Conservation (phyloP, 64 coral and sea anemone genomes). For the Orbicella faveolata region DNA sequence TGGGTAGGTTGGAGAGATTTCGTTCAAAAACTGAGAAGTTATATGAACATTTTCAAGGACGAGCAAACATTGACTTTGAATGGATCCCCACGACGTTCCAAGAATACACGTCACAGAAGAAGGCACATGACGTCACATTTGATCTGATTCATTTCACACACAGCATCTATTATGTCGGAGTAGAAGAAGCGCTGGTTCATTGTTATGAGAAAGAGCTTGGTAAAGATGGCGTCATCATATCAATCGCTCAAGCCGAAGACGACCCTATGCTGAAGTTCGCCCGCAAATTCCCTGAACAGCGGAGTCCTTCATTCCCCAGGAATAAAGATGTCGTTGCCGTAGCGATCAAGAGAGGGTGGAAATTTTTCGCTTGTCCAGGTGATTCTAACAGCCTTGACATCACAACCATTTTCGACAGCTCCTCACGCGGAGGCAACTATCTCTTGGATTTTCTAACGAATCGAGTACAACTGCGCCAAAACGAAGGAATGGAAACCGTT, state of each 20-base stretch:
- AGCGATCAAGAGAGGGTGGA: slow-evolving; percentile 47
- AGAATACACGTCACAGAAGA: not conserved
- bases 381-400: slow-evolving; percentile 21
- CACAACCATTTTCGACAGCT: slow-evolving; percentile 31
- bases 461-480: not conserved
- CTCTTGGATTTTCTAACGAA: slow-evolving; percentile 48
- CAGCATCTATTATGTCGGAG: slow-evolving; percentile 34
- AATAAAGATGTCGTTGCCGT: slow-evolving; percentile 3
- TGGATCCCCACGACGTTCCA: not conserved
- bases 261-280: not conserved
- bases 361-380: slow-evolving; percentile 6
- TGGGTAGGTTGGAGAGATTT: not conserved
- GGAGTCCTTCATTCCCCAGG: not conserved
- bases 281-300: not conserved
- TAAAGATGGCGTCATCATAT: not conserved
- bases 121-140: not conserved
- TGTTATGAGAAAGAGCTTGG: slow-evolving; percentile 39
- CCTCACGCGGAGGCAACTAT: slow-evolving; percentile 3
- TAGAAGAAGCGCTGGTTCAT: slow-evolving; percentile 30
- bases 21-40: not conserved
- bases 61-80: not conserved
- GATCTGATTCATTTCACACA: slow-evolving; percentile 54
- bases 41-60: not conserved
- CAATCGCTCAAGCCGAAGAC: not conserved
- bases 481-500: not conserved